Evolutionary conservation across 2,888 invertebrate species (phyloP).

Genomic region (Harmothoe impar): DNA sequence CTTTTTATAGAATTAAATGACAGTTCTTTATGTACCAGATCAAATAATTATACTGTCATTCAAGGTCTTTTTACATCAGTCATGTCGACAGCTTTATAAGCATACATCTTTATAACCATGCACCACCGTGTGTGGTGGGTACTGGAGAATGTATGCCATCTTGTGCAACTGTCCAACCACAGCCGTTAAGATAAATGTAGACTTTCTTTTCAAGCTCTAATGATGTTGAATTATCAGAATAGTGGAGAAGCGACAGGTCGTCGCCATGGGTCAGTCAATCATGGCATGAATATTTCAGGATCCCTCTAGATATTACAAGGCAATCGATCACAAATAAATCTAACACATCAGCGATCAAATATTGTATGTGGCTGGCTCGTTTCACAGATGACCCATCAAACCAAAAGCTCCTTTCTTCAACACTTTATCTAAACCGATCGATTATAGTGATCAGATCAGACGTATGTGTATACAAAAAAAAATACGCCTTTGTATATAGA

Average conservation of each 20-base stretch:
- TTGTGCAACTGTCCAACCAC: neutral
- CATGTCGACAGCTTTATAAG: neutral
- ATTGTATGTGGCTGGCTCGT: neutral
- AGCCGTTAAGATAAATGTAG: neutral
- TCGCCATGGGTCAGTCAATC: constrained; percentile 5
- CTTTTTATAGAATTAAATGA: neutral
- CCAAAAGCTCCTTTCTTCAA: neutral
- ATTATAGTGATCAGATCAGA: constrained; percentile 11
- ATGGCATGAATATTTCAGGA: neutral
- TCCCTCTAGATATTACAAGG: neutral
- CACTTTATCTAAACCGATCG: neutral
- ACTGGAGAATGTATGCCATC: neutral
- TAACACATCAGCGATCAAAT: neutral
- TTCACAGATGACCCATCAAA: constrained; percentile 20
- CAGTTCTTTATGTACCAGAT: neutral
- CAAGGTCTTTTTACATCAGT: neutral
- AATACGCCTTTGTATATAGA: no score
- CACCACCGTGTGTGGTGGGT: neutral
- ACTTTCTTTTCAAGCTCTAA: neutral
- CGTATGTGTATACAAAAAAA: neutral
- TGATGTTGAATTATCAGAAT: neutral
- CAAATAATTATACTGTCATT: neutral
- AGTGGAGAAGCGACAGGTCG: neutral
- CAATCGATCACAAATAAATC: neutral
- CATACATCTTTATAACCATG: neutral